These are phyloP conservation scores for Atta colombica DNA, from an alignment of 1,140 invertebrate species.

Conservation along the genomic window DNA sequence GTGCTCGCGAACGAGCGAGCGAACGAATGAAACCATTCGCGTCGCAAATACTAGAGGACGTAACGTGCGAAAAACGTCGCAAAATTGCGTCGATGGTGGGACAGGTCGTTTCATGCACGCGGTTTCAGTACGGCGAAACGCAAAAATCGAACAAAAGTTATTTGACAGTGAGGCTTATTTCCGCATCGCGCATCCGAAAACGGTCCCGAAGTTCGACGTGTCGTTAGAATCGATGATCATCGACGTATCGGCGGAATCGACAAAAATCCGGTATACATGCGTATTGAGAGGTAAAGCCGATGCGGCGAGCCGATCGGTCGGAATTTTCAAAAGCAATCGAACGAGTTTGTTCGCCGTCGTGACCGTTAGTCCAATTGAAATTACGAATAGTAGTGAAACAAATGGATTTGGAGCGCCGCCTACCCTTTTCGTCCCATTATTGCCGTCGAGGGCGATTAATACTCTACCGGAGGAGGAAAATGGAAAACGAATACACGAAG, in stretches of 20 bases:
- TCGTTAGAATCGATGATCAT: slow-evolving; percentile 44
- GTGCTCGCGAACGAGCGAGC: not conserved
- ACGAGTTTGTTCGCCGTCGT: slow-evolving; percentile 24
- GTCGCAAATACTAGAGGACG: not conserved
- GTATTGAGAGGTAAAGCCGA: slow-evolving; percentile 11
- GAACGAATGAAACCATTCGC: not conserved
- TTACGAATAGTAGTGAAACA: slow-evolving; percentile 29
- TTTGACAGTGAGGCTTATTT: slow-evolving; percentile 45
- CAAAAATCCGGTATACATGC: slow-evolving; percentile 3
- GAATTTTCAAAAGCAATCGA: slow-evolving; percentile 55
- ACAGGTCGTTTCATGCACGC: slow-evolving; percentile 28
- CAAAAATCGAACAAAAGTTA: slow-evolving; percentile 56
- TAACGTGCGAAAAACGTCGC: slow-evolving; percentile 35
- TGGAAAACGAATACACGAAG: slow-evolving; percentile 19
- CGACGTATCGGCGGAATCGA: slow-evolving; percentile 17
- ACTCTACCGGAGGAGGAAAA: not conserved
- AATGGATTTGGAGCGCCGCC: slow-evolving; percentile 20
- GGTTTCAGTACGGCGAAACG: slow-evolving; percentile 22
- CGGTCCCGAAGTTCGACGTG: not conserved
- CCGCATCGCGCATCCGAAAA: slow-evolving; percentile 24
- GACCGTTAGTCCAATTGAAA: slow-evolving; percentile 44
- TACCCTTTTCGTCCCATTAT: slow-evolving; percentile 42
- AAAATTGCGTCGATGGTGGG: slow-evolving; percentile 24
- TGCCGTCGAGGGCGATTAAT: slow-evolving; percentile 40
- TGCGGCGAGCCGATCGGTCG: slow-evolving; percentile 24